Conservation (phyloP, 30 jellyfish, hydroid and myxozoan genomes). For the Hydra vulgaris region DNA sequence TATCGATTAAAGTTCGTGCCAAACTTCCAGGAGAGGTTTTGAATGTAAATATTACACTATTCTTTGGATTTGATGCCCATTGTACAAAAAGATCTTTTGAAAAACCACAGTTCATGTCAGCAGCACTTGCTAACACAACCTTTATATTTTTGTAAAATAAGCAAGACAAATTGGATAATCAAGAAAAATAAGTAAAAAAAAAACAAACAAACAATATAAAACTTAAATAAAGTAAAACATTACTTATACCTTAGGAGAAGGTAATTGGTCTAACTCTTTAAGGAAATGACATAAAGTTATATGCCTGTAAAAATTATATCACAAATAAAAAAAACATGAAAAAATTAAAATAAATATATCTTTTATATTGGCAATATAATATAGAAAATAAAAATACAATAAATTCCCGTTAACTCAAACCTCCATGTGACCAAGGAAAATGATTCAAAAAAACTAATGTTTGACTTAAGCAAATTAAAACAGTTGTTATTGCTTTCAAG, state of each 20-base stretch:
- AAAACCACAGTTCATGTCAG: conserved; percentile 80
- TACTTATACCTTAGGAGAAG: conserved; percentile 73
- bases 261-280: conserved; percentile 60
- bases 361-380: neutral
- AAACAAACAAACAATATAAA: neutral
- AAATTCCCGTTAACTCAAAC: too few relatives aligned
- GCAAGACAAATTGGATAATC: neutral
- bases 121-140: conserved; percentile 88
- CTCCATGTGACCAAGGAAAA: too few relatives aligned
- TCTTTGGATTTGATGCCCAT: conserved; percentile 73
- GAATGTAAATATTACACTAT: conserved; percentile 66
- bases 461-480: too few relatives aligned
- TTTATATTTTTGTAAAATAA: neutral
- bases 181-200: neutral
- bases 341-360: neutral
- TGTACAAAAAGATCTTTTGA: conserved; percentile 60
- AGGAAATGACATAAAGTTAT: conserved; percentile 66
- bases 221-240: neutral
- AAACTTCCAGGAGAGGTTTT: conserved; percentile 71
- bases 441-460: too few relatives aligned
- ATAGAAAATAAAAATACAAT: neutral
- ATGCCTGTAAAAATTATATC: conserved; percentile 35
- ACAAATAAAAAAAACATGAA: neutral
- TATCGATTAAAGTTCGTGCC: conserved; percentile 82
- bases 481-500: too few relatives aligned